These are phyloP conservation scores for Trissonchulus latispiculum DNA, from an alignment of 2,888 invertebrate species.

Conservation along the genomic window DNA sequence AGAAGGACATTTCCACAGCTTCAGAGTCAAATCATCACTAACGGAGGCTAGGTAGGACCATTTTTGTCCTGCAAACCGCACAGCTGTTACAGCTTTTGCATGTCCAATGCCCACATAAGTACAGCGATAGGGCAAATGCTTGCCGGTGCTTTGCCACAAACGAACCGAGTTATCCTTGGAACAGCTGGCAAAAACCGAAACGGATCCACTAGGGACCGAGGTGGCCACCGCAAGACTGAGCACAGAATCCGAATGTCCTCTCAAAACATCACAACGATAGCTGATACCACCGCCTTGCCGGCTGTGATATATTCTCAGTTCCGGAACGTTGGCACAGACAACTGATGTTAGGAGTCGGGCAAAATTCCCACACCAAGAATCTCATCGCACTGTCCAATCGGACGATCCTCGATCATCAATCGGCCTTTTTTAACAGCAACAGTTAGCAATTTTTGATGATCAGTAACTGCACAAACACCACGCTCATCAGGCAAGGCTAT, in stretches of 20 bases:
- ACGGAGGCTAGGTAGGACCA: constrained; percentile 58
- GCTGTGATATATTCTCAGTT: constrained; percentile 65
- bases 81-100: constrained; percentile 71
- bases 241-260: constrained; percentile 82
- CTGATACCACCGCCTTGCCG: no score
- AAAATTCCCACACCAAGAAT: constrained; percentile 71
- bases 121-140: constrained; percentile 54
- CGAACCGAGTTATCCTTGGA: constrained; percentile 68
- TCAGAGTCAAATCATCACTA: constrained; percentile 76
- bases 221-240: constrained; percentile 61
- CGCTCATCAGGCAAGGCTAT: no score
- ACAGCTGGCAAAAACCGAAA: constrained; percentile 56
- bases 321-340: constrained; percentile 81
- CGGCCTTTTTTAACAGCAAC: no score
- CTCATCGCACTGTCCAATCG: constrained; percentile 89
- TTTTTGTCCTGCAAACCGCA: constrained; percentile 45
- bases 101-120: constrained; percentile 71
- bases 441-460: no score
- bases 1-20: constrained; percentile 71
- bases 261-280: constrained; percentile 72
- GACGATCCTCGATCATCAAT: no score
- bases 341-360: constrained; percentile 66
- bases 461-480: no score
- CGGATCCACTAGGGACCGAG: constrained; percentile 32
- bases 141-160: constrained; percentile 62